These are phyloP conservation scores for Drosophila barbarae DNA, from an alignment of 2,888 invertebrate species.

Conservation along the genomic window DNA sequence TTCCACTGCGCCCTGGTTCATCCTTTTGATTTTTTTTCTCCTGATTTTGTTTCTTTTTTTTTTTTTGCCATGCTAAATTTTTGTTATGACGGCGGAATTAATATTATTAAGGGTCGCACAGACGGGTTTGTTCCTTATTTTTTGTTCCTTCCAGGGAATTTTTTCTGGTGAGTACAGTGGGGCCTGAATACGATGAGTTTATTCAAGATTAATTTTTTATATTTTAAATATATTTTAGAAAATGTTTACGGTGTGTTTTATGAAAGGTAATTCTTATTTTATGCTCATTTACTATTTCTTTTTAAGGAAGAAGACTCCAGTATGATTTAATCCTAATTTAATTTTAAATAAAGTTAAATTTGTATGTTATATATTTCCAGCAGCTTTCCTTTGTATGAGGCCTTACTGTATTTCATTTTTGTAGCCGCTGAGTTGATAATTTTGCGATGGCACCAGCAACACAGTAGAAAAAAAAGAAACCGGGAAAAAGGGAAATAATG, in stretches of 20 bases:
- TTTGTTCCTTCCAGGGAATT: background rate
- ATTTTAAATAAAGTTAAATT: too few relatives aligned
- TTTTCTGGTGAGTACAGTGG: constrained; percentile 5
- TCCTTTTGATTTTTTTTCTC: constrained; percentile 33
- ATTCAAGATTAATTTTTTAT: too few relatives aligned
- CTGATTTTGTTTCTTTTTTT: constrained; percentile 9
- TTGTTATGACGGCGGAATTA: constrained; percentile 74
- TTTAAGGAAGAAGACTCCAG: too few relatives aligned
- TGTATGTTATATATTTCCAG: too few relatives aligned
- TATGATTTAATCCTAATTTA: too few relatives aligned
- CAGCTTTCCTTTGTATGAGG: background rate
- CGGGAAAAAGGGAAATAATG: background rate
- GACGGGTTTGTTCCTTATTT: constrained; percentile 30
- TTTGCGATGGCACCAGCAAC: constrained; percentile 59
- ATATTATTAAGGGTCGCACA: constrained; percentile 70
- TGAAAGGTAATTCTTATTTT: too few relatives aligned
- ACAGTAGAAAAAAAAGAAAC: constrained; percentile 5
- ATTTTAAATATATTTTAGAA: background rate
- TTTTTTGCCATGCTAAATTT: constrained; percentile 50
- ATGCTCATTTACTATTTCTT: too few relatives aligned
- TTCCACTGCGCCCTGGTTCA: constrained; percentile 50
- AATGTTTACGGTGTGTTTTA: too few relatives aligned
- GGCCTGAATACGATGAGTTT: too few relatives aligned
- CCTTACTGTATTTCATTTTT: constrained; percentile 11
- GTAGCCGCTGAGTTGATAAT: constrained; percentile 64